Conservation (phyloP, 2,888 invertebrate genomes). For the Heliconius sara region DNA sequence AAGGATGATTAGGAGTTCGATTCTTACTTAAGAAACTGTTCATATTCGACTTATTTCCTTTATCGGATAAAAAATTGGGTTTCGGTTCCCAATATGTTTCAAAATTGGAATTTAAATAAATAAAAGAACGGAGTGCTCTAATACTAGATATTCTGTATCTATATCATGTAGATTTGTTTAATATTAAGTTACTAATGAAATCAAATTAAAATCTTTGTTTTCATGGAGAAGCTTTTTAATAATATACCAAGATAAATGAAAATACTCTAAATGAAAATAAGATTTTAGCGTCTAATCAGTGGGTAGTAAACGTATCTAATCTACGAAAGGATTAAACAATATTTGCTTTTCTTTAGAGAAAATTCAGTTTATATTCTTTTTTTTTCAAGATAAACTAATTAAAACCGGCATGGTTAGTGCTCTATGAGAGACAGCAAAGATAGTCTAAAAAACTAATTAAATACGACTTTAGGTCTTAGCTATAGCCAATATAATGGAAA, state of each 20-base stretch:
- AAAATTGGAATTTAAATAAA: no score
- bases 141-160: no score
- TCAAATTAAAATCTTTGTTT: no score
- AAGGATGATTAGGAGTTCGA: not conserved
- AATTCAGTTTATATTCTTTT: not conserved
- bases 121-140: no score
- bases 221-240: not conserved
- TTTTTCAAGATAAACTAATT: not conserved
- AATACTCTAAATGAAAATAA: not conserved
- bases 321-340: not conserved
- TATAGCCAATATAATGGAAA: not conserved
- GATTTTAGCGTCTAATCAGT: no score
- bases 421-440: not conserved
- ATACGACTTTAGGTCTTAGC: not conserved
- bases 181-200: no score
- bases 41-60: not conserved
- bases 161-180: no score
- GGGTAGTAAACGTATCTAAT: no score
- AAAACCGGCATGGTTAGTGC: not conserved
- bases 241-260: not conserved
- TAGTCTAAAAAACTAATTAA: not conserved
- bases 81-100: not conserved
- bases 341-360: not conserved
- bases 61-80: not conserved
- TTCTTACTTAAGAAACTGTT: not conserved